Evolutionary conservation across 2,797 vertebrate genomes (phyloP), one percentile per base, ranked within the genome.

Genomic region (Lepus oiostolus): DNA sequence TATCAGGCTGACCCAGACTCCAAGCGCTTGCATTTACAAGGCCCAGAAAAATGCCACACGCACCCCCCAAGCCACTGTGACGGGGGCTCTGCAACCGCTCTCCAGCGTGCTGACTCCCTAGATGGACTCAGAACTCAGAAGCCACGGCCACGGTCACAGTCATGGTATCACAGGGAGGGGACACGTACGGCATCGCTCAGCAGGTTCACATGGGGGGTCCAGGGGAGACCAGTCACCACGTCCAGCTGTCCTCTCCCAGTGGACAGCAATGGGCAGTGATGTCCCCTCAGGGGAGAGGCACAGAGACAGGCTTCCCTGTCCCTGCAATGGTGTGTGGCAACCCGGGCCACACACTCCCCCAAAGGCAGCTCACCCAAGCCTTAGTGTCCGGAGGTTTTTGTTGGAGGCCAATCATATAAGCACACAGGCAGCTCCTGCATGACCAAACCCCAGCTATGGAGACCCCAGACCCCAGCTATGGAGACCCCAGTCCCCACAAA

Each of bases 271-370:
- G 42, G 42, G 42, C 42, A 47, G 42, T 47, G 42, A 47, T 47
- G 42, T 47, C 8, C 42, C 42, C 42, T 8, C 42, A 47, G 8
- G 42, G 42, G 5, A 17, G 47, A n/a, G 47, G 12, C 17, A 8
- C 6, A 17, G 35, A 30, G 72, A 21, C 58, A 35, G 2, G 16
- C 47, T 52, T 28, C 35, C 68, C 7, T 30, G 4, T 8, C 28
- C 50, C 68, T 58, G 67, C 54, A 88, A 13, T 2, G 24, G 5
- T 3, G 1, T 76, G 19, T 70, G 32, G 47, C 21, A 42, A 63
- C 17, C 35, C 1, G 0, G 65, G 32, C 30, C 21, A 68, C 50
- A 1, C 12, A 2, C 12, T 62, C 38, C 38, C 38, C 24, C 0
- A 5, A 32, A 4, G 13, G 26, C n/a, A n/a, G 22, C 21, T 82